Conservation (phyloP, 2,797 vertebrate species). For the Pangasius macronema region DNA sequence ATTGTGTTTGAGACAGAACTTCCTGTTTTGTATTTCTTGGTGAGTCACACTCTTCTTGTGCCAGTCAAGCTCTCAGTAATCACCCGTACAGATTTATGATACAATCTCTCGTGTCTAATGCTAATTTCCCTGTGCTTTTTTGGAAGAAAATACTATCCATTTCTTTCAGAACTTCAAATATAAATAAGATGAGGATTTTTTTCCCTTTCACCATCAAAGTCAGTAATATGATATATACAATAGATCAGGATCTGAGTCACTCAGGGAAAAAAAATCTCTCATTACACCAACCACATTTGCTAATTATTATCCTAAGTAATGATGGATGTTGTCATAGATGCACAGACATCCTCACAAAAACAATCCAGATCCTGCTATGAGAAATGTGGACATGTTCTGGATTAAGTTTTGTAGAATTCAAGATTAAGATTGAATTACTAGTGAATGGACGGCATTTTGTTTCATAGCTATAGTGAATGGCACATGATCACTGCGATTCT, state of each 20-base stretch:
- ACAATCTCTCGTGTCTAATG: slow-evolving; percentile 68
- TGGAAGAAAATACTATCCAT: slow-evolving; percentile 63
- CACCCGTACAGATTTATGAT: slow-evolving; percentile 71
- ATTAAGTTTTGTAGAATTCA: slow-evolving; percentile 53
- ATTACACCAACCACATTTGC: slow-evolving; percentile 40
- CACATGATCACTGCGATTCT: not conserved
- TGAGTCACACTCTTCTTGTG: slow-evolving; percentile 62
- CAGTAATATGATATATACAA: slow-evolving; percentile 57
- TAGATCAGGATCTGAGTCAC: slow-evolving; percentile 34
- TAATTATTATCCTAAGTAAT: slow-evolving; percentile 56
- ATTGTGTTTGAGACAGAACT: not conserved
- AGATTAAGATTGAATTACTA: slow-evolving; percentile 66
- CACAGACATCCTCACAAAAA: slow-evolving; percentile 32
- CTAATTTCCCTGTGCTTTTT: slow-evolving; percentile 65
- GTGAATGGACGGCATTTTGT: slow-evolving; percentile 53
- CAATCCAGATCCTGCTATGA: slow-evolving; percentile 46
- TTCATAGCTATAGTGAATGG: slow-evolving; percentile 48
- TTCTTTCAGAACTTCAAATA: slow-evolving; percentile 56
- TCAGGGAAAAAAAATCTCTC: slow-evolving; percentile 41
- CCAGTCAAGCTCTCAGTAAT: slow-evolving; percentile 68
- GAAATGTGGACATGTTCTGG: slow-evolving; percentile 51
- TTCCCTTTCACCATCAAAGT: slow-evolving; percentile 38
- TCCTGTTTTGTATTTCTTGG: slow-evolving; percentile 57
- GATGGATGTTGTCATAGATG: slow-evolving; percentile 35
- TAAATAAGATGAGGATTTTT: slow-evolving; percentile 46